Conservation (phyloP, 2,113 vertebrate species). For the Kryptolebias marmoratus region DNA sequence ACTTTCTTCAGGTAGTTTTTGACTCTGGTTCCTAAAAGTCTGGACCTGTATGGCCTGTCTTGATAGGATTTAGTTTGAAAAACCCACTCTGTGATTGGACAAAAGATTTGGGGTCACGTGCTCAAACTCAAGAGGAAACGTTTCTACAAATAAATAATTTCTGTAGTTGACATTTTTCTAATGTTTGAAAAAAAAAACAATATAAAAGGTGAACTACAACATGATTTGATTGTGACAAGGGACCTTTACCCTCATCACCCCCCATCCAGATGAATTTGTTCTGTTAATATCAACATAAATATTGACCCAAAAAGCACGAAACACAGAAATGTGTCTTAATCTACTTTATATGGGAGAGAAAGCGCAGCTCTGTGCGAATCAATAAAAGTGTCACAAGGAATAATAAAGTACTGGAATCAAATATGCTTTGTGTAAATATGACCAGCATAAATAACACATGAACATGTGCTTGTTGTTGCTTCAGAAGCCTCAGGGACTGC, state of each 20-base stretch:
- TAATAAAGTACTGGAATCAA: conserved; percentile 20
- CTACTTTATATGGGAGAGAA: background rate
- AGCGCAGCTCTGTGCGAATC: background rate
- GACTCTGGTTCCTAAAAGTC: conserved; percentile 9
- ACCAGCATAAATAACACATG: conserved; percentile 32
- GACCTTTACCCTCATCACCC: background rate
- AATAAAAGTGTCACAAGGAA: conserved; percentile 22
- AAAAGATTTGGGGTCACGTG: conserved; percentile 6
- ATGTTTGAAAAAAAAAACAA: background rate
- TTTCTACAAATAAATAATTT: too few relatives aligned
- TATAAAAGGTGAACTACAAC: background rate
- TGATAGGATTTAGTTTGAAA: background rate
- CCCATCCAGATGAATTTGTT: background rate
- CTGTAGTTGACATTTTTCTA: background rate
- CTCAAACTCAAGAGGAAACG: background rate
- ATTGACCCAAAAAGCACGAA: conserved; percentile 1
- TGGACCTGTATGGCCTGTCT: conserved; percentile 21
- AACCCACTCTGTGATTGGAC: background rate
- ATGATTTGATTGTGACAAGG: background rate
- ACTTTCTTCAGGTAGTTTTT: conserved; percentile 91
- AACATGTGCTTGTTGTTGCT: conserved; percentile 33
- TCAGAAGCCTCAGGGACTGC: conserved; percentile 91
- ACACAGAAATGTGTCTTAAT: conserved; percentile 8
- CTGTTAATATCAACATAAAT: background rate
- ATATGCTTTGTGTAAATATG: conserved; percentile 26